Percentiles rank a stretch among this genome's conserved stretches.
phyloP scores from a whole-genome alignment of 2,113 vertebrate species.

The Carettochelys insculpta region DNA sequence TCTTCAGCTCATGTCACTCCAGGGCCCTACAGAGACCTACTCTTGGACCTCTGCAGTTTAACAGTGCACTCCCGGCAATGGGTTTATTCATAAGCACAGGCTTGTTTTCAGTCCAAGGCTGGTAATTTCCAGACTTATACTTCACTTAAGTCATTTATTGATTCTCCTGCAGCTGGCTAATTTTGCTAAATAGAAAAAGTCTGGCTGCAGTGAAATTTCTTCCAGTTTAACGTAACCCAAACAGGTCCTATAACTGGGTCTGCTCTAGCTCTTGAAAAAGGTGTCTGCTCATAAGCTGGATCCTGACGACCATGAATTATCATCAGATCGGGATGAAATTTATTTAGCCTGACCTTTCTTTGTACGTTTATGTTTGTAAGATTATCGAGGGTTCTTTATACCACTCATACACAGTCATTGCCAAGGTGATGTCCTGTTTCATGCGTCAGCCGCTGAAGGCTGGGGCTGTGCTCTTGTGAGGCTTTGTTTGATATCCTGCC shows the following conservation, averaged over 20 bases:
- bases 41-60: slow-evolving; percentile 35
- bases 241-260: slow-evolving; percentile 41
- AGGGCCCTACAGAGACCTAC: neutral
- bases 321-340: slow-evolving; percentile 6
- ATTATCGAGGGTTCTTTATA: slow-evolving; percentile 34
- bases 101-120: slow-evolving; percentile 39
- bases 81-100: neutral
- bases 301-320: accelerated
- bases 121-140: slow-evolving; percentile 54
- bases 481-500: slow-evolving; percentile 69
- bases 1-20: slow-evolving; percentile 57
- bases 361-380: neutral
- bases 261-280: slow-evolving; percentile 4
- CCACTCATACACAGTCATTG: slow-evolving; percentile 31
- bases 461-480: neutral
- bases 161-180: slow-evolving; percentile 39
- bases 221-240: slow-evolving; percentile 12
- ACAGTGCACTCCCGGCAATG: slow-evolving; percentile 44
- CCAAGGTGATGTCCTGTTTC: slow-evolving; percentile 51
- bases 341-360: slow-evolving; percentile 61
- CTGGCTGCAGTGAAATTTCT: slow-evolving; percentile 49
- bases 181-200: slow-evolving; percentile 61
- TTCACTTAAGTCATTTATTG: slow-evolving; percentile 55
- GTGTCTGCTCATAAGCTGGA: neutral
- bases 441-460: slow-evolving; percentile 32